Conservation (phyloP, 2,888 invertebrate species). For the Caenorhabditis sp. region DNA sequence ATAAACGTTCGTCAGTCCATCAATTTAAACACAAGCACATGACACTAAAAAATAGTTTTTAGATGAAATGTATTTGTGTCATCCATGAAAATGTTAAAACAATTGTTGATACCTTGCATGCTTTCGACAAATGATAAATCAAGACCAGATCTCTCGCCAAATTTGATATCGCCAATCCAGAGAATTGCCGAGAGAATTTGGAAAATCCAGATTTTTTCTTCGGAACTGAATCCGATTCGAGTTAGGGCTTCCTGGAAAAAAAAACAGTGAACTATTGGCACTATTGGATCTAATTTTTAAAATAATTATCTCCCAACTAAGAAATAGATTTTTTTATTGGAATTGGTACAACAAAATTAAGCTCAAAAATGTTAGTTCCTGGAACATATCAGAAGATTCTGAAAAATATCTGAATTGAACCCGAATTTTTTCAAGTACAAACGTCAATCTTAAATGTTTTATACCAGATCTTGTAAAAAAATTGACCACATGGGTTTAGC, state of each 20-base stretch:
- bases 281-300: no score
- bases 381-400: no score
- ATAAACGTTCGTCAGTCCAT: conserved; percentile 21
- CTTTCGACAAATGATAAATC: conserved; percentile 65
- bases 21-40: conserved; percentile 18
- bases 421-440: no score
- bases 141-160: conserved; percentile 64
- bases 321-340: no score
- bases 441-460: no score
- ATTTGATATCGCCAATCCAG: conserved; percentile 66
- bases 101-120: conserved; percentile 43
- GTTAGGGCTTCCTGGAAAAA: conserved; percentile 55
- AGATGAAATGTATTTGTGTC: not conserved
- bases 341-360: no score
- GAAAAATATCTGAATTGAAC: no score
- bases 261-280: no score
- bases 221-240: conserved; percentile 52
- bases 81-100: not conserved
- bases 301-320: no score
- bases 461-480: no score
- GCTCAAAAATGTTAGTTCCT: no score
- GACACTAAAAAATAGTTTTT: not conserved
- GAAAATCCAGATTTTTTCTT: conserved; percentile 54
- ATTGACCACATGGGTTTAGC: no score
- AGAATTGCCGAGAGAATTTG: conserved; percentile 62